Conservation (phyloP, 2,113 vertebrate species). For the Clarias macrocephalus region DNA sequence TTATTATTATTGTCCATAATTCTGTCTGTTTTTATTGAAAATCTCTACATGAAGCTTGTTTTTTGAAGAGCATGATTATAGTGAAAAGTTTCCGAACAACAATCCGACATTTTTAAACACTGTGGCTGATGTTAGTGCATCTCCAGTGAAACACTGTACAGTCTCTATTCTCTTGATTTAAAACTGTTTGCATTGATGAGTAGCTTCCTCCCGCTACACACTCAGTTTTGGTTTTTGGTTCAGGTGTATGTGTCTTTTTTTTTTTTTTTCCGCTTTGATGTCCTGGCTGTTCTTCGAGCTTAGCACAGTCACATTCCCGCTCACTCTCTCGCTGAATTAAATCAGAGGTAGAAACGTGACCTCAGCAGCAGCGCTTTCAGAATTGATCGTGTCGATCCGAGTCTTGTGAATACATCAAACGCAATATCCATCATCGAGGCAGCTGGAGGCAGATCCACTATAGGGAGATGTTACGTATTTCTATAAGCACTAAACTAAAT, state of each 20-base stretch:
- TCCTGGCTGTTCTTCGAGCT: background rate
- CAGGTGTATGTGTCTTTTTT: constrained; percentile 9
- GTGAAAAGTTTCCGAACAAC: background rate
- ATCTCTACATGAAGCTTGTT: background rate
- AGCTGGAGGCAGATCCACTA: background rate
- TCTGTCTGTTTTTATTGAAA: too few species aligned
- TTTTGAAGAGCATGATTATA: background rate
- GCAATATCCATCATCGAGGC: constrained; percentile 26
- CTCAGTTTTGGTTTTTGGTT: background rate
- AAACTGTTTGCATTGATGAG: background rate
- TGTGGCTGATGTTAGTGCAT: background rate
- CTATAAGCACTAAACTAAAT: background rate
- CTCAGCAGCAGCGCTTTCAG: background rate
- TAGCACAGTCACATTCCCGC: background rate
- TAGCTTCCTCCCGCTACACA: background rate
- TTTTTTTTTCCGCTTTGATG: background rate
- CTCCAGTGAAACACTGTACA: too few species aligned
- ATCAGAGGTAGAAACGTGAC: background rate
- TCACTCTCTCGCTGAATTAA: background rate
- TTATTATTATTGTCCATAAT: too few species aligned
- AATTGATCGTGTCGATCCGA: constrained; percentile 24
- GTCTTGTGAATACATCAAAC: constrained; percentile 19
- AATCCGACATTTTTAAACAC: background rate
- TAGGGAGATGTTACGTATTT: background rate
- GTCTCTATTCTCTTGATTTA: too few species aligned